These are phyloP conservation scores for Decapterus maruadsi DNA, from an alignment of 2,797 vertebrate genomes.

Conservation along the genomic window DNA sequence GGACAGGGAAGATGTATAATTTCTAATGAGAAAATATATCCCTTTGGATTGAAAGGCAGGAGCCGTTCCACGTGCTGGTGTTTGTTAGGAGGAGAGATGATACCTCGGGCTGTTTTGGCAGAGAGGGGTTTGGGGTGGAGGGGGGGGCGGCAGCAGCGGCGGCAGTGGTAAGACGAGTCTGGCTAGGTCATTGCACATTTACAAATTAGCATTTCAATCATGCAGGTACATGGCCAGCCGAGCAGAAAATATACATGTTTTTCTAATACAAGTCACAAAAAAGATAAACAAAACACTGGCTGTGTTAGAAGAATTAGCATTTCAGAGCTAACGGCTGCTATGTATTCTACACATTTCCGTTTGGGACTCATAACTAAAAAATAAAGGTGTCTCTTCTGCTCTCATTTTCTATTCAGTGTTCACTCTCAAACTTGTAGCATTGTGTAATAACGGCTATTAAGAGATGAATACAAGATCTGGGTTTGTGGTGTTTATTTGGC, in stretches of 20 bases:
- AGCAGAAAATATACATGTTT: slow-evolving; percentile 85
- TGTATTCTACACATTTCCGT: slow-evolving; percentile 19
- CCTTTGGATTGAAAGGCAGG: slow-evolving; percentile 86
- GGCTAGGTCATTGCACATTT: slow-evolving; percentile 87
- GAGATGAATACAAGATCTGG: slow-evolving; percentile 75
- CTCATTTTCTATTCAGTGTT: slow-evolving; percentile 51
- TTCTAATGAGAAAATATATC: slow-evolving; percentile 88
- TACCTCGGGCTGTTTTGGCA: slow-evolving; percentile 85
- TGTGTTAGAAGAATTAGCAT: slow-evolving; percentile 55
- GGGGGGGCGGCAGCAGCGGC: slow-evolving; percentile 10
- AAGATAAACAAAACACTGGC: slow-evolving; percentile 81
- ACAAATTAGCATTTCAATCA: slow-evolving; percentile 89
- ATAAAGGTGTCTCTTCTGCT: slow-evolving; percentile 30
- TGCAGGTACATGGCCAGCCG: slow-evolving; percentile 79
- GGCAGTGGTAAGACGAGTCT: slow-evolving; percentile 70
- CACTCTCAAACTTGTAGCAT: slow-evolving; percentile 54
- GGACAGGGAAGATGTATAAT: slow-evolving; percentile 84
- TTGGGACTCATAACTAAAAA: slow-evolving; percentile 27
- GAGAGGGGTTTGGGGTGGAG: slow-evolving; percentile 36
- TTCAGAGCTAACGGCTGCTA: slow-evolving; percentile 54
- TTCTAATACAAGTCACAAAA: slow-evolving; percentile 66
- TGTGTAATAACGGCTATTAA: slow-evolving; percentile 82
- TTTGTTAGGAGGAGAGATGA: slow-evolving; percentile 88
- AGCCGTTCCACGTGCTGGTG: slow-evolving; percentile 75
- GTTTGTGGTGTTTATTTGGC: slow-evolving; percentile 82